Conservation (phyloP, 1,140 invertebrate species). For the Drosophila truncata region DNA sequence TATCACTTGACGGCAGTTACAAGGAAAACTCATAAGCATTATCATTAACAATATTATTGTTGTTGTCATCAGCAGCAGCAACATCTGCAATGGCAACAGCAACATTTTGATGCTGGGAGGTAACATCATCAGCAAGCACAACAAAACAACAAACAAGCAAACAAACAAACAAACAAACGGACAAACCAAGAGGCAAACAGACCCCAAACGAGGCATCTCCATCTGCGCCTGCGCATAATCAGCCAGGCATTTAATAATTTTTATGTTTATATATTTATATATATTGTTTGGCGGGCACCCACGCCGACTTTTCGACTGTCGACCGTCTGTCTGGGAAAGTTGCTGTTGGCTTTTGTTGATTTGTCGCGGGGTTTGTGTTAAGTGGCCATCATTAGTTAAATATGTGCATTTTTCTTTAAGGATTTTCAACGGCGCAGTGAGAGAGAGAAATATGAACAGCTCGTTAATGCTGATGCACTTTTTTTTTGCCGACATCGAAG, state of each 20-base stretch:
- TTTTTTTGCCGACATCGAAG: conserved; percentile 9
- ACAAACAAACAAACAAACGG: conserved; percentile 11
- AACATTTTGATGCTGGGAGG: conserved; percentile 36
- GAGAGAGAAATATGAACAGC: conserved; percentile 49
- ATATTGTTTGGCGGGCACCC: conserved; percentile 57
- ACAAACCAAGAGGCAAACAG: conserved; percentile 5
- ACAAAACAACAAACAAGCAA: conserved; percentile 42
- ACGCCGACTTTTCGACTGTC: conserved; percentile 45
- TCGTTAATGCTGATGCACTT: conserved; percentile 59
- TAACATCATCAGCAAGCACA: conserved; percentile 70
- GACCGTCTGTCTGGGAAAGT: conserved; percentile 71
- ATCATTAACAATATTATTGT: conserved; percentile 84
- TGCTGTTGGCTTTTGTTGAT: conserved; percentile 67
- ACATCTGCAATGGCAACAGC: conserved; percentile 49
- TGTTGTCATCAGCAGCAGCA: conserved; percentile 68
- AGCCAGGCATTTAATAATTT: conserved; percentile 82
- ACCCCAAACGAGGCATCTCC: conserved; percentile 30
- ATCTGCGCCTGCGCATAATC: conserved; percentile 72
- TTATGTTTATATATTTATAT: conserved; percentile 76
- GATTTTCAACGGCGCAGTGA: conserved; percentile 53
- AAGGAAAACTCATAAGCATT: conserved; percentile 82
- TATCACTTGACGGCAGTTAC: conserved; percentile 71
- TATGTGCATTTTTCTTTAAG: conserved; percentile 84
- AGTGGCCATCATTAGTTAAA: conserved; percentile 83
- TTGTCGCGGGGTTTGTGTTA: conserved; percentile 80